These are phyloP conservation scores for Clarias pachynema DNA, from an alignment of 2,797 vertebrate genomes.

Conservation along the genomic window DNA sequence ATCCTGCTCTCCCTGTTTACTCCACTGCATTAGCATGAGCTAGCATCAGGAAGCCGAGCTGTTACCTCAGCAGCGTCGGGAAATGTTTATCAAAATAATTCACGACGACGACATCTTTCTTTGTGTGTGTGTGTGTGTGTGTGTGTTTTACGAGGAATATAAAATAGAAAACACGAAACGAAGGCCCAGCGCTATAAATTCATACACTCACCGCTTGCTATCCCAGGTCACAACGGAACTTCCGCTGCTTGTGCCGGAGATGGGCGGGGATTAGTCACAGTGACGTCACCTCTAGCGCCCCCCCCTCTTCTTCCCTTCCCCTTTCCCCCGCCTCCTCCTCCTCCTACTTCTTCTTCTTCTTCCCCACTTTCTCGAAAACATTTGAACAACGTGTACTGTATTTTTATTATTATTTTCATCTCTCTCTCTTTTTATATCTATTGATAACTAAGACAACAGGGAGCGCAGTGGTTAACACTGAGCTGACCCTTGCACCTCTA, in stretches of 20 bases:
- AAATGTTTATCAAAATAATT: background rate
- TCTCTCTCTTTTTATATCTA: background rate
- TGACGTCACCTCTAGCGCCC: constrained; percentile 49
- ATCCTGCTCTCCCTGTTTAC: constrained; percentile 41
- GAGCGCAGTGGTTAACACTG: too few relatives aligned
- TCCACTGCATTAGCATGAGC: constrained; percentile 1
- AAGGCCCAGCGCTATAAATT: constrained; percentile 61
- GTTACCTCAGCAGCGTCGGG: background rate
- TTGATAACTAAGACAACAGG: background rate
- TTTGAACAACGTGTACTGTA: background rate
- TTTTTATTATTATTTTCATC: background rate
- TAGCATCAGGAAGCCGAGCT: constrained; percentile 3
- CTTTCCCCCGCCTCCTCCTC: background rate
- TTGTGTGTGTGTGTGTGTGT: too few relatives aligned
- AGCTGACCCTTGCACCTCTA: too few relatives aligned
- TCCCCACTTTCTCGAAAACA: background rate
- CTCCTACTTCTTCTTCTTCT: too few relatives aligned
- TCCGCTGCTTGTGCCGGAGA: constrained; percentile 71
- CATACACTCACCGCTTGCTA: constrained; percentile 78
- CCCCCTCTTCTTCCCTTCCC: too few relatives aligned
- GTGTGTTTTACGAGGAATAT: background rate
- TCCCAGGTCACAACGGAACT: constrained; percentile 80
- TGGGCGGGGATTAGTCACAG: constrained; percentile 57
- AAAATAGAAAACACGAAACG: constrained; percentile 36
- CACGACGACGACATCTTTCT: background rate